A percentile compares a stretch with the other conserved stretches of the same genome.
Evolutionary conservation across 2,888 invertebrate species (phyloP).

Genomic region (Sinopyrophorus schimmeli): DNA sequence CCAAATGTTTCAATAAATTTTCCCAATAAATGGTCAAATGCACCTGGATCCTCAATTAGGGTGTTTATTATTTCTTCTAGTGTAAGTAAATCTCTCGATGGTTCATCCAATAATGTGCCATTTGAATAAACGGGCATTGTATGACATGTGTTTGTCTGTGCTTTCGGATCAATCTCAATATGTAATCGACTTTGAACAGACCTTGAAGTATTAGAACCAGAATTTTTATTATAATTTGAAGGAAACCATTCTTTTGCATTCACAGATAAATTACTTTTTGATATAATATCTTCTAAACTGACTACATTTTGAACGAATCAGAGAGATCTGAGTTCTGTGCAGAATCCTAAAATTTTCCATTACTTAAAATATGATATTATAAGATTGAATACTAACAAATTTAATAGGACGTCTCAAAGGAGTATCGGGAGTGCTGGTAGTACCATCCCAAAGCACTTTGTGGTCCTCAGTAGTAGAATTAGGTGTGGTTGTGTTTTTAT

Average conservation of each 20-base stretch:
- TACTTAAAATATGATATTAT: constrained; percentile 2
- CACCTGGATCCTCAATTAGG: constrained; percentile 77
- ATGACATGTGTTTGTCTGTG: too few species aligned
- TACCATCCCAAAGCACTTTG: constrained; percentile 30
- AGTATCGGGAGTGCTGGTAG: constrained; percentile 8
- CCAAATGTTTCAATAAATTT: constrained; percentile 71
- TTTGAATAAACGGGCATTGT: too few species aligned
- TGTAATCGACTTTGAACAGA: too few species aligned
- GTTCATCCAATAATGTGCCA: constrained; percentile 37
- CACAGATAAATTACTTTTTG: constrained; percentile 54
- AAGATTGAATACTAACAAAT: constrained; percentile 6
- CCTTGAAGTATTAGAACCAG: constrained; percentile 2
- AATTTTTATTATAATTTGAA: constrained; percentile 52
- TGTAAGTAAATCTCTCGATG: constrained; percentile 58
- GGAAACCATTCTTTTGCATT: constrained; percentile 67
- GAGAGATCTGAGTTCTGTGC: constrained; percentile 8
- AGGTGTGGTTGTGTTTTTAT: too few species aligned
- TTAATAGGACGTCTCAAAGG: constrained; percentile 33
- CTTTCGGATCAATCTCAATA: too few species aligned
- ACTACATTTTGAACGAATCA: constrained; percentile 12
- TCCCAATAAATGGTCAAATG: constrained; percentile 72
- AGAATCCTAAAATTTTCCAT: constrained; percentile 12
- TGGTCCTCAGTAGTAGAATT: too few species aligned
- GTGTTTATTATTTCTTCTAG: constrained; percentile 72
- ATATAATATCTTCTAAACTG: constrained; percentile 28